Evolutionary conservation across 2,888 invertebrate genomes (phyloP), one percentile per base, ranked within the genome.

Genomic region (Lasioglossum malachurum): DNA sequence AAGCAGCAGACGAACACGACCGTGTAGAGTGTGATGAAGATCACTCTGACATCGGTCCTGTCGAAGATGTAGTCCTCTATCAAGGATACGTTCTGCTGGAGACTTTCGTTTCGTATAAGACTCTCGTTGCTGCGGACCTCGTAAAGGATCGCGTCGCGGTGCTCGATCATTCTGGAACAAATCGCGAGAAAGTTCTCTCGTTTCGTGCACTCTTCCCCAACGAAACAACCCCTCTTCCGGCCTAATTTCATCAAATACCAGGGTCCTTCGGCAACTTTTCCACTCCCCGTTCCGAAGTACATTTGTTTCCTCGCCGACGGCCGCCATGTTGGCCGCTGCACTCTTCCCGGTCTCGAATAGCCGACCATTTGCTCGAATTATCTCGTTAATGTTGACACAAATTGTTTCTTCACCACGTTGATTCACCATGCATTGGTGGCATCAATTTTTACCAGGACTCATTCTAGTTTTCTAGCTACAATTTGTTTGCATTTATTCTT

Each of bases 1-100:
- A 98, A 97, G 94, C 98, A 98, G 93, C 97, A 97, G 95, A 97
- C 97, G 95, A 98, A 98, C 35, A 98, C 98, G 88, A 98, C 95
- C 2, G 97, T 97, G 94, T 98, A 98, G 46, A 98, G 96, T 0
- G 97, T 97, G 93, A 98, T 97, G 95, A 98, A 97, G 93, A 97
- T 96, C 77, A 97, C 96, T 93, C 97, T 96, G 80, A 98, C 97
- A 94, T 97, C 97, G 78, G 96, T 96, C 92, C 97, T 96, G 94
- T 98, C 98, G 93, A 97, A 98, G 91, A 98, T 97, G 94, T 97
- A 98, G 85, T 97, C 97, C 87, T 97, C 96, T 75, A 84, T 89
- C 16, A 87, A 27, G 10, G 93, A 88, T 46, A 74, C 41, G 84
- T 93, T 93, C 72, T 83, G 60, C 12, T 44, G 79, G 12, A 73